Conservation (phyloP, 2,797 vertebrate species). For the Myotis planiceps region DNA sequence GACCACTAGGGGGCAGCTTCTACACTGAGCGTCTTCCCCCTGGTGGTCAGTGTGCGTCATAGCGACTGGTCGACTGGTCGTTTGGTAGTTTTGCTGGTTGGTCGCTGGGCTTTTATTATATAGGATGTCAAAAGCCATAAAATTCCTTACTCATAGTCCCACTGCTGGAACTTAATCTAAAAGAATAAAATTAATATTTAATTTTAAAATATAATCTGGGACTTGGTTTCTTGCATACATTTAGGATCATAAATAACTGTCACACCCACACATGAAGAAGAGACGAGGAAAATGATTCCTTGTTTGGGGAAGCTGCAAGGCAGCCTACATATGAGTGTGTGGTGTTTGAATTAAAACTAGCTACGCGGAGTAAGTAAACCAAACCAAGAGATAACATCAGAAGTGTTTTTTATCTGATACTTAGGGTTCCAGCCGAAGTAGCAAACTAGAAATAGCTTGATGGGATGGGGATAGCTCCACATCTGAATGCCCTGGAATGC, state of each 20-base stretch:
- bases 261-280: too few species aligned
- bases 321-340: not conserved
- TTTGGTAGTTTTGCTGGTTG: too few species aligned
- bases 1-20: too few species aligned
- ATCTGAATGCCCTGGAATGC: not conserved
- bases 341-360: not conserved
- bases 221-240: not conserved
- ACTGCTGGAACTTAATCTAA: constrained; percentile 11
- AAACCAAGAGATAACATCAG: not conserved
- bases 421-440: not conserved
- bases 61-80: too few species aligned
- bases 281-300: not conserved
- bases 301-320: not conserved
- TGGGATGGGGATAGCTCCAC: not conserved
- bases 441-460: not conserved
- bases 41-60: too few species aligned
- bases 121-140: not conserved
- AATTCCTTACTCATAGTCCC: not conserved
- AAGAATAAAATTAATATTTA: not conserved
- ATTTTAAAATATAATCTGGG: constrained; percentile 1
- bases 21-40: too few species aligned
- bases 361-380: not conserved
- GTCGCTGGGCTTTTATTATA: too few species aligned
- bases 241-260: not conserved
- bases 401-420: not conserved